Conservation (phyloP, 2,797 vertebrate species). For the Aldrovandia affinis region DNA sequence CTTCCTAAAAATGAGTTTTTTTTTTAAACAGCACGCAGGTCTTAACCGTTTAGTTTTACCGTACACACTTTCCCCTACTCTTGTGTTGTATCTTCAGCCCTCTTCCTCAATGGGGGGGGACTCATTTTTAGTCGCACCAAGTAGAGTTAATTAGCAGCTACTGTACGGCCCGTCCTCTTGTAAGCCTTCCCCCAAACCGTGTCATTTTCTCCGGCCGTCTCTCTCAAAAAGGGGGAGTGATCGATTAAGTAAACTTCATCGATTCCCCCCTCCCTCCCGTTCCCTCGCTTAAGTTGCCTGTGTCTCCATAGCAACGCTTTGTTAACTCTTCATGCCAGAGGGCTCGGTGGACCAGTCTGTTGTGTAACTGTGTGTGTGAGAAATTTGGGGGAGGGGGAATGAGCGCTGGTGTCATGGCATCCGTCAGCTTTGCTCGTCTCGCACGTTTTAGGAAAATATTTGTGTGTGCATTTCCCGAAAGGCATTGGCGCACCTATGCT, state of each 20-base stretch:
- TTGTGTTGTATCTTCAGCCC: slow-evolving; percentile 43
- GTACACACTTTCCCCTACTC: not conserved
- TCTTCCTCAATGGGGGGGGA: slow-evolving; percentile 72
- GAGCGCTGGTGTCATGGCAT: not conserved
- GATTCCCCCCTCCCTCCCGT: not conserved
- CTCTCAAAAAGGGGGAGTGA: not conserved
- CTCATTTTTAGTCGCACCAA: slow-evolving; percentile 84
- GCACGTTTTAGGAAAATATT: not conserved
- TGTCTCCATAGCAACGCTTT: slow-evolving; percentile 70
- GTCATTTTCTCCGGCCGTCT: not conserved
- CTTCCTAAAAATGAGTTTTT: not conserved
- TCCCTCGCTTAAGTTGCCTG: slow-evolving; percentile 54
- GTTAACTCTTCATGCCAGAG: slow-evolving; percentile 62
- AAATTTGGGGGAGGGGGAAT: slow-evolving; percentile 15
- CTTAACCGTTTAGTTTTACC: not conserved
- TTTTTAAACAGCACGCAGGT: not conserved
- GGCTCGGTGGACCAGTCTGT: slow-evolving; percentile 42
- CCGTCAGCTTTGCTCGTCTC: not conserved
- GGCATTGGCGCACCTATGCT: not conserved
- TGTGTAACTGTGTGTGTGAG: slow-evolving; percentile 13
- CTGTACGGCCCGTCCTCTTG: not conserved
- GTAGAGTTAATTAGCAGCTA: slow-evolving; percentile 76
- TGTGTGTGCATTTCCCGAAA: not conserved
- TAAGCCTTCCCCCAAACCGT: not conserved
- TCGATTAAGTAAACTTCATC: slow-evolving; percentile 26